Evolutionary conservation across 2,797 vertebrate species (phyloP), one percentile per base, ranked within the genome.

Genomic region (Coranthus polyacanthus): DNA sequence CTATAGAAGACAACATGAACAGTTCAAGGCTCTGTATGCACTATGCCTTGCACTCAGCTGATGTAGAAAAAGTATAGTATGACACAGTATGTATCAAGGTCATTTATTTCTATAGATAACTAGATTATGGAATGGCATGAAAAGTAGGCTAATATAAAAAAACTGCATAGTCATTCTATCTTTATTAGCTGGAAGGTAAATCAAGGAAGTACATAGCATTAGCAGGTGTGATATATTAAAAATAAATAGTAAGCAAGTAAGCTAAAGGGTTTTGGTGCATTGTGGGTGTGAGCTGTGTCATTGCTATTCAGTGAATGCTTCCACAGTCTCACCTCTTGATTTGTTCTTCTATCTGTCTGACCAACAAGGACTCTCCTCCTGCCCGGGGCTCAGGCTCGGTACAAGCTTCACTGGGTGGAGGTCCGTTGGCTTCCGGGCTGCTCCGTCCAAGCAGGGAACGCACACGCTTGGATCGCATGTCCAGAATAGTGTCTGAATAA

Each of bases 331-430:
- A 96, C 96, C 96, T 95, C 85, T 96, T 96, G 72, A 97, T 97
- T 85, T 97, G 96, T 67, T 97, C 96, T 73, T 97, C 96, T 13
- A 97, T 97, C 88, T 97, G 96, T 59, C 94, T 93, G 78, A 96
- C 95, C 72, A 97, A 83, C 56, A 96, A 82, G 0, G 96, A 96
- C 72, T 96, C 95, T 22, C 90, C 93, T 0, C 86, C 90, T 0
- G 84, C 71, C 12, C 89, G 88, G 3, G 92, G 67, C 46, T 94
- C 91, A 0, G 92, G 82, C 41, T 94, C 93, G 0, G 87, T 46
- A 9, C 75, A 84, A 45, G 88, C 73, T 32, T 95, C 94, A 0
- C 79, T 57, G 0, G 91, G 49, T 0, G 93, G 71, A 0, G 93
- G 91, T 0, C 95, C 95, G 0, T 96, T 96, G 21, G 93, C 86